Conservation (phyloP, 1,140 invertebrate species). For the Drosophila sproati region DNA sequence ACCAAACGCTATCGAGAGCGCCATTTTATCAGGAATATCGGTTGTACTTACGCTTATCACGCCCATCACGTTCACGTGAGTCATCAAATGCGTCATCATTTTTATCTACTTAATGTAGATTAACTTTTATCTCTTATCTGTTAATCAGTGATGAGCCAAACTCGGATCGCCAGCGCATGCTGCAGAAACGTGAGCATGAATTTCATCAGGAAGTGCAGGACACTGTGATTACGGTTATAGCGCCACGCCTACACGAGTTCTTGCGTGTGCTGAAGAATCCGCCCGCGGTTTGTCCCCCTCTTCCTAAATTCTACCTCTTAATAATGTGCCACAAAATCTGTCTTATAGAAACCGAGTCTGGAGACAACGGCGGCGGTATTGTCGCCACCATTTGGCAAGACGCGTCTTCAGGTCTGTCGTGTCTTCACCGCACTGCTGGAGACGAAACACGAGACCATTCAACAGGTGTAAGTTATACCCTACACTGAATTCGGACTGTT, state of each 20-base stretch:
- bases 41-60: slow-evolving; percentile 91
- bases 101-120: background rate
- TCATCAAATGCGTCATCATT: slow-evolving; percentile 1
- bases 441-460: slow-evolving; percentile 87
- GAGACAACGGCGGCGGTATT: slow-evolving; percentile 84
- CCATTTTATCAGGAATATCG: slow-evolving; percentile 91
- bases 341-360: slow-evolving; percentile 69
- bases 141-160: slow-evolving; percentile 76
- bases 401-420: slow-evolving; percentile 90
- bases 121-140: slow-evolving; percentile 4
- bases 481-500: no score
- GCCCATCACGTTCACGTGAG: slow-evolving; percentile 79
- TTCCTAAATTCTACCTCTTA: background rate
- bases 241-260: slow-evolving; percentile 89
- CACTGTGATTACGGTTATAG: slow-evolving; percentile 87
- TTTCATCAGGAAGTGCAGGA: slow-evolving; percentile 86
- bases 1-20: slow-evolving; percentile 89
- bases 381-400: slow-evolving; percentile 91
- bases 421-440: slow-evolving; percentile 89
- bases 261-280: slow-evolving; percentile 90
- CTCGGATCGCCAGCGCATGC: slow-evolving; percentile 66
- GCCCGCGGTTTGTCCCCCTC: slow-evolving; percentile 86
- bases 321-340: background rate
- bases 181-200: slow-evolving; percentile 84
- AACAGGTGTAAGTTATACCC: slow-evolving; percentile 76